phyloP scores from a whole-genome alignment of 2,113 vertebrate genomes.

The Diglossa brunneiventris region DNA sequence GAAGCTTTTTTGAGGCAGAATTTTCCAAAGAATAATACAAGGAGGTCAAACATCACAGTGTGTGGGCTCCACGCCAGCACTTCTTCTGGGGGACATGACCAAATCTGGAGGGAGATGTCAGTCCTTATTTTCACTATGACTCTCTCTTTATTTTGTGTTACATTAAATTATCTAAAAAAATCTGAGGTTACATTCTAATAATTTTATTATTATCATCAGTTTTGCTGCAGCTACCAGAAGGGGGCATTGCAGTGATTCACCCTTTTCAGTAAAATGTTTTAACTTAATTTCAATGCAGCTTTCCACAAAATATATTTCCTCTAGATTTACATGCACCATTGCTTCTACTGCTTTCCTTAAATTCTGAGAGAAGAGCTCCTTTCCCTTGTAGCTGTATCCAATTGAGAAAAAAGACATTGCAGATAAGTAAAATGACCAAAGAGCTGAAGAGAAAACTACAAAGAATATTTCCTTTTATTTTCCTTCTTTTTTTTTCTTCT shows the following conservation, averaged over 20 bases:
- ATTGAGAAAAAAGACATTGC: not conserved
- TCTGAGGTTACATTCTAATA: not conserved
- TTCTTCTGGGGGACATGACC: not conserved
- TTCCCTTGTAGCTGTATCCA: not conserved
- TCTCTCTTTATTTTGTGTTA: not conserved
- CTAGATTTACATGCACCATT: not conserved
- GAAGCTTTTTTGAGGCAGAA: not conserved
- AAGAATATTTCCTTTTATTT: not conserved
- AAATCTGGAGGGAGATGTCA: not conserved
- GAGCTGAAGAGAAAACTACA: not conserved
- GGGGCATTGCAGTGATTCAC: not conserved
- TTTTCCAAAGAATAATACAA: not conserved
- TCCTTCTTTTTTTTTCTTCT: not conserved
- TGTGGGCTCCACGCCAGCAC: not conserved
- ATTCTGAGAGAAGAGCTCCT: not conserved
- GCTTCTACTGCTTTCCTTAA: not conserved
- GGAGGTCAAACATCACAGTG: fast-evolving
- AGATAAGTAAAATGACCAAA: not conserved
- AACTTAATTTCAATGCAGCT: not conserved
- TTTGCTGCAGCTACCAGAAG: not conserved
- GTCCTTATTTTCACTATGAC: not conserved
- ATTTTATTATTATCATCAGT: not conserved
- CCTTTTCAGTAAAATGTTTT: not conserved
- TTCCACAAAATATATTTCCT: not conserved
- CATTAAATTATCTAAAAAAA: not conserved